A percentile compares a stretch with the other conserved stretches of the same genome.
Evolutionary conservation across 2,797 vertebrate species (phyloP).

Genomic region (Peromyscus aztecus): DNA sequence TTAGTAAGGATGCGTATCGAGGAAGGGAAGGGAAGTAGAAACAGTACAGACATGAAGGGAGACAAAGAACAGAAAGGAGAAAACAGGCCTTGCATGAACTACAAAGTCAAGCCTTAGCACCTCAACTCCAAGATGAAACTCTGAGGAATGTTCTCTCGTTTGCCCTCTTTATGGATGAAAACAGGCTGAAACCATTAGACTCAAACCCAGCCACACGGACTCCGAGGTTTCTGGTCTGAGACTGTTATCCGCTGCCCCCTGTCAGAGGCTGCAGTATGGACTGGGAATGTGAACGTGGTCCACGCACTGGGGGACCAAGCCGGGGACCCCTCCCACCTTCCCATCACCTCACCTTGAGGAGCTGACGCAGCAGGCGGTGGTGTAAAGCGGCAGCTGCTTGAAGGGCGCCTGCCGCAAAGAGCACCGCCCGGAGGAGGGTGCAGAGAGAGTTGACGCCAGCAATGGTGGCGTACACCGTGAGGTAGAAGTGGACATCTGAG

Average conservation of each 20-base stretch:
- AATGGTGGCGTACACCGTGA: conserved; percentile 93
- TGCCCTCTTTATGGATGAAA: background rate
- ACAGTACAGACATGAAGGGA: background rate
- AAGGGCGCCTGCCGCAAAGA: conserved; percentile 94
- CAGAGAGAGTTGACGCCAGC: conserved; percentile 94
- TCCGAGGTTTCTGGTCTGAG: background rate
- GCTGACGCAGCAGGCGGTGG: conserved; percentile 89
- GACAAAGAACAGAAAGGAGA: background rate
- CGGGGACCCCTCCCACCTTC: background rate
- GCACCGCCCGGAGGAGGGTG: conserved; percentile 93
- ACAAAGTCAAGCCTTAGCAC: background rate
- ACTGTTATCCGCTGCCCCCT: background rate
- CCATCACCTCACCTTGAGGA: conserved; percentile 91
- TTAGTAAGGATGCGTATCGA: background rate
- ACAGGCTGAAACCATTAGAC: background rate
- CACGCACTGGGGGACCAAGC: no score
- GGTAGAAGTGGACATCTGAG: conserved; percentile 92
- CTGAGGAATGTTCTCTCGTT: background rate
- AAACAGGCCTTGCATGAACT: background rate
- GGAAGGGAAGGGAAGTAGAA: background rate
- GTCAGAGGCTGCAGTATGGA: background rate
- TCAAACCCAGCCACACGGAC: background rate
- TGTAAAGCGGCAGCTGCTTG: conserved; percentile 92
- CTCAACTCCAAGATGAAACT: background rate
- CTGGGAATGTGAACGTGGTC: background rate